A percentile compares a stretch with the other conserved stretches of the same genome.
phyloP scores from a whole-genome alignment of 2,797 vertebrate genomes.

The Alosa sapidissima region DNA sequence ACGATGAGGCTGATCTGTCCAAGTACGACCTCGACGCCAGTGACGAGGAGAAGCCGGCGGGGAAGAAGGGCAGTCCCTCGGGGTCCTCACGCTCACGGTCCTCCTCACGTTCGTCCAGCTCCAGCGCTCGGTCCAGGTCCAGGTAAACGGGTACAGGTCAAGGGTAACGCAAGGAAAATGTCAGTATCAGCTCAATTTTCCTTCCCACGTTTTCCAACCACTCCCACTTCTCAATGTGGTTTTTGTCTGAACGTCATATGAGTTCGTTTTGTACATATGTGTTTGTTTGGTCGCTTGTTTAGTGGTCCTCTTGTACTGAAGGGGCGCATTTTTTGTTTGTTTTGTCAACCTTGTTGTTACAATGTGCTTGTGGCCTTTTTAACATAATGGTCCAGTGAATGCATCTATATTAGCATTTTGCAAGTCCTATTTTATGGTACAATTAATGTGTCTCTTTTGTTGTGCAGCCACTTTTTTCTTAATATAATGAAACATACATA shows the following conservation, averaged over 20 bases:
- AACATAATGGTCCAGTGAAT: not conserved
- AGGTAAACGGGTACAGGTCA: slow-evolving; percentile 99
- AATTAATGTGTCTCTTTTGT: not conserved
- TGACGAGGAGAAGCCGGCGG: slow-evolving; percentile 82
- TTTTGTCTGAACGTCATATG: slow-evolving; percentile 27
- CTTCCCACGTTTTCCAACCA: slow-evolving; percentile 71
- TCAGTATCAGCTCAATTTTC: slow-evolving; percentile 97
- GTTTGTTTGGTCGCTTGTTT: not conserved
- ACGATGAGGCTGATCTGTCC: slow-evolving; percentile 88
- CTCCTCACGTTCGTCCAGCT: slow-evolving; percentile 93
- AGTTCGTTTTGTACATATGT: not conserved
- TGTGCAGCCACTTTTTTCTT: not conserved
- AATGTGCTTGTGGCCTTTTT: not conserved
- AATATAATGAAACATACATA: no score
- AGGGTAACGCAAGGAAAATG: slow-evolving; percentile 99
- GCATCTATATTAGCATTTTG: not conserved
- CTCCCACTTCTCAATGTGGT: slow-evolving; percentile 16
- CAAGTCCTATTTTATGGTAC: no score
- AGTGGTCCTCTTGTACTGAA: not conserved
- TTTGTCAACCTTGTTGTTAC: not conserved
- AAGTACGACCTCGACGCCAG: slow-evolving; percentile 94
- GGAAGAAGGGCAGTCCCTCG: slow-evolving; percentile 82
- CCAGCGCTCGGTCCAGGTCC: slow-evolving; percentile 99
- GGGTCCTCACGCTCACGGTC: slow-evolving; percentile 93
- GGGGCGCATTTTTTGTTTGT: not conserved